phyloP scores from a whole-genome alignment of 2,888 invertebrate genomes.

The Trissolcus japonicus region DNA sequence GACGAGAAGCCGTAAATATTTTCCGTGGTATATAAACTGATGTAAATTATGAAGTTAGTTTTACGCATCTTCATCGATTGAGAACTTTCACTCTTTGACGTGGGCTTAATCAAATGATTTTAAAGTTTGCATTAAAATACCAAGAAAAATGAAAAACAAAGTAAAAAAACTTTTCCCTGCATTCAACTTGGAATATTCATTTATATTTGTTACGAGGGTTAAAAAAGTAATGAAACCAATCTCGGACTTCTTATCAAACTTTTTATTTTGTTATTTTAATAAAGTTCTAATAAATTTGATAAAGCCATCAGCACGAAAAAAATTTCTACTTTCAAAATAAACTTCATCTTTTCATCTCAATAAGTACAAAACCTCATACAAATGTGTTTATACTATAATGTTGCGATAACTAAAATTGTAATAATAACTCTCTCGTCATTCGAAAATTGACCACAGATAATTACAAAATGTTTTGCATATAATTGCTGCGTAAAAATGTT shows the following conservation, averaged over 20 bases:
- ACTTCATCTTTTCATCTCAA: background rate
- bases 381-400: too few species aligned
- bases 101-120: conserved; percentile 5
- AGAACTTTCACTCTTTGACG: conserved; percentile 29
- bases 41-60: conserved; percentile 14
- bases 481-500: conserved; percentile 10
- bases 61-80: conserved; percentile 6
- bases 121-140: background rate
- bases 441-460: conserved; percentile 7
- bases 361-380: background rate
- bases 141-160: too few species aligned
- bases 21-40: conserved; percentile 3
- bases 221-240: too few species aligned
- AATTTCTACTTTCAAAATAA: too few species aligned
- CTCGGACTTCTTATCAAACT: too few species aligned
- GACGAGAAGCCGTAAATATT: too few species aligned
- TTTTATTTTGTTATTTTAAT: too few species aligned
- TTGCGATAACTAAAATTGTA: too few species aligned
- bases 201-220: too few species aligned
- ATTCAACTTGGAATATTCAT: background rate
- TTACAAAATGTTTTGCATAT: conserved; percentile 17
- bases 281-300: too few species aligned
- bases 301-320: too few species aligned
- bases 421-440: background rate
- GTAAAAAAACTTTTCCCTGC: too few species aligned